Evolutionary conservation across 2,888 invertebrate genomes (phyloP), one percentile per base, ranked within the genome.

Genomic region (Standfussiana lucernea): DNA sequence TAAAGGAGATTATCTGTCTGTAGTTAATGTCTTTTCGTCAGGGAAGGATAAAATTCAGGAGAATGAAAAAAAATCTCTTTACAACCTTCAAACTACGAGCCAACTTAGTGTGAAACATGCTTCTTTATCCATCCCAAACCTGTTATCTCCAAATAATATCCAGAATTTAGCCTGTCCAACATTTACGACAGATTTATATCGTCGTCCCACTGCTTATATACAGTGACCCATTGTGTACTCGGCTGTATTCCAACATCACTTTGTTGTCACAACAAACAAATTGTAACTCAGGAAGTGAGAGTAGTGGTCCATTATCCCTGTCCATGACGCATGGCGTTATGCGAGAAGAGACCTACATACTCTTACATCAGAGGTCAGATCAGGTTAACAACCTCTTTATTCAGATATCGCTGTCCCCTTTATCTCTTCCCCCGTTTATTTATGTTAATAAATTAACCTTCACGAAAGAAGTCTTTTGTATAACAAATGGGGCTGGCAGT

Each of bases 231-330:
- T 82, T 82, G 85, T 84, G 42, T 56, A 28, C 47, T 64, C 18
- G 13, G 42, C 24, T 65, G 61, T 61, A 82, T 69, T 72, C 71
- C 35, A 75, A 69, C 62, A 72, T 42, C 35, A 69, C 68, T 82
- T 82, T 82, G 82, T 85, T 82, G 82, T 53, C 74, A 84, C 59
- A 84, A 78, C 82, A 79, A 32, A 84, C 61, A 56, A 66, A 67
- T 81, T 75, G 64, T 69, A 66, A 72, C 68, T 56, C 77, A 75
- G 82, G 82, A 85, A 85, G 82, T 85, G 61, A 82, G 85, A 85
- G 82, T 61, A 81, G 32, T 61, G 82, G 62, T 68, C 76, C 71
- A 82, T 82, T 85, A 81, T 82, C 45, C 82, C 76, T 68, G 82
- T 28, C 21, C 81, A 71, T 67, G 45, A 50, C 62, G 76, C 82